Evolutionary conservation across 2,113 vertebrate genomes (phyloP), one percentile per base, ranked within the genome.

Genomic region (Paralichthys olivaceus): DNA sequence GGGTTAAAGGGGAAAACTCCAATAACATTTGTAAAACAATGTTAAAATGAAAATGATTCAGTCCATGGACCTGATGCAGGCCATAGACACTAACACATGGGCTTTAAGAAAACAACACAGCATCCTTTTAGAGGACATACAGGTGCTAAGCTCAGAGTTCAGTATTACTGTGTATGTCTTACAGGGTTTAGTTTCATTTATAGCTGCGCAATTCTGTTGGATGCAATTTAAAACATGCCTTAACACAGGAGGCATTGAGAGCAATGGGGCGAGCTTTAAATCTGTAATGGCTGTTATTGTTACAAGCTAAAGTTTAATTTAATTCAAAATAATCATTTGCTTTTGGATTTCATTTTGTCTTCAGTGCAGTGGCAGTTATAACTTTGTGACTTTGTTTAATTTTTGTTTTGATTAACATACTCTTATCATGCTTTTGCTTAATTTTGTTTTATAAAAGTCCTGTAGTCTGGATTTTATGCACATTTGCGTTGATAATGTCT

Each of bases 381-480:
- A 19, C 19, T 49, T 51, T 14, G 26, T 20, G 15, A 32, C 57
- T 60, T 23, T 72, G 49, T 53, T 7, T 37, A 5, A 67, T 14
- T 65, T 23, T 34, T 51, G 34, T 26, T 67, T 65, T 61, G 26
- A 73, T 60, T 7, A 23, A 37, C 11, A 22, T 14, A 22, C 13
- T 23, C 60, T 55, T 2, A 17, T 62, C 28, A 47, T 67, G 54
- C 53, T 58, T 47, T 53, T 4, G 0, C 3, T 63, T 63, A 14
- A 28, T 55, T 25, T 72, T 66, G 13, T 43, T 29, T 20, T 53
- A 49, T 70, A 12, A 64, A 25, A 51, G 62, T 72, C 63, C 78
- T 66, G 61, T 73, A 14, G 11, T 57, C 28, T 71, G 32, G 26
- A 53, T 68, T 61, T 26, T 64, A 63, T 63, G 23, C 47, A 69